Evolutionary conservation across 2,888 invertebrate genomes (phyloP), one percentile per base, ranked within the genome.

Genomic region (Epiblema foenella): DNA sequence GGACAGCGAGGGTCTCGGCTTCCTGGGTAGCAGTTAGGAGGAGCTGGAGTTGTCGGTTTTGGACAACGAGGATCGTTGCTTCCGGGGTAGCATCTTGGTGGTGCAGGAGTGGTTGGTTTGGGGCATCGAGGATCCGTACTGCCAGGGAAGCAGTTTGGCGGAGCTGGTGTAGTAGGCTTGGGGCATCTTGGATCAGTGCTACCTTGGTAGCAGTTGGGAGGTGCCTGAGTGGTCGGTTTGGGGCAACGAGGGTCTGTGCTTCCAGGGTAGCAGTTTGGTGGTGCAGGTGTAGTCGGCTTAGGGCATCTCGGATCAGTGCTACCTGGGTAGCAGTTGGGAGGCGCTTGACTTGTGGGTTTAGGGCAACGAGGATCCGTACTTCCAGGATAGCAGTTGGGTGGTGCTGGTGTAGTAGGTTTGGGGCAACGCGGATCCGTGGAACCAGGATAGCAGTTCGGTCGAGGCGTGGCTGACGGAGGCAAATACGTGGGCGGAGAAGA

Each of bases 71-170:
- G 82, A 79, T 78, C 87, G 79, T 75, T 69, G 20, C 74, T 78
- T 0, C 79, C 86, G 77, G 77, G 77, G 69, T 72, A 78, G 63
- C 78, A 46, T 5, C n/a, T n/a, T 7, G 46, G n/a, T 2, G 46
- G n/a, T 2, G 46, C 46, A 4, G 75, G 68, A 7, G 76, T 75
- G 0, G 86, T 81, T 15, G 83, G 81, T 77, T 78, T 78, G 2
- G 86, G 87, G 69, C 88, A 88, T 15, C 83, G 76, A 0, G 86
- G 84, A 74, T 90, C 74, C 39, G 76, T 76, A 15, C 84, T 83
- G 0, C 86, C 87, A 0, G 85, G 81, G 65, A 56, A 76, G 68
- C 80, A 80, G 0, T 52, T 77, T 3, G 81, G 77, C 4, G 83
- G 68, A 69, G 63, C 62, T 73, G 79, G 78, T 7, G 83, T 81